Evolutionary conservation across 2,113 vertebrate genomes (phyloP), one percentile per base, ranked within the genome.

Genomic region (Oreochromis spilurus): DNA sequence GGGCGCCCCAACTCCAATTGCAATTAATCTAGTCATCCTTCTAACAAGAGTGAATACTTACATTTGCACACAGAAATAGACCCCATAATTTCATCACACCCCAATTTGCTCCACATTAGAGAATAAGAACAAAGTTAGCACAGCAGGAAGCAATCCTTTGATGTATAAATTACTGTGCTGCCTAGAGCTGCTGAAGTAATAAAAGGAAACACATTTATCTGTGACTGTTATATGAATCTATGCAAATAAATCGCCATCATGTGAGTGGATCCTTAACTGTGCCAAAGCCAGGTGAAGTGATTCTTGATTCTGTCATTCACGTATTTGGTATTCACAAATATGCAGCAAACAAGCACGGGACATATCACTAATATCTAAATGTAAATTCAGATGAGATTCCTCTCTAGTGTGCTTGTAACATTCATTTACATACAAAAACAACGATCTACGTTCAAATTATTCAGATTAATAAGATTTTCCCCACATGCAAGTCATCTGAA

Each of bases 321-420:
- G 17, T 81, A 11, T n/a, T 86, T 52, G 29, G 26, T 48, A 84
- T 83, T 84, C 60, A 67, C 6, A 78, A 81, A 80, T 24, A 31
- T 6, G 53, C 40, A 53, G 65, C 17, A 34, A 57, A 78, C 29
- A 55, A 31, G 13, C 52, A 13, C 38, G 57, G 58, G 19, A 58
- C 21, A 67, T 53, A 89, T 55, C 57, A 84, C 53, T 67, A 48
- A 89, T 21, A 85, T 91, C 34, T 77, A 87, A 81, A 93, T 91
- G 79, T 81, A 91, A 89, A 91, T 90, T 31, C 26, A 9, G 21
- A 34, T 75, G 65, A 6, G 36, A 16, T 79, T 92, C 31, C 54
- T 75, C 43, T 82, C 24, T 17, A 82, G 16, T 12, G 60, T 54
- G 36, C 43, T 60, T 79, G 12, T 13, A 62, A 57, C 79, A 82